A percentile compares a stretch with the other conserved stretches of the same genome.
Evolutionary conservation across 2,888 invertebrate species (phyloP).

Genomic region (Melieria picta): DNA sequence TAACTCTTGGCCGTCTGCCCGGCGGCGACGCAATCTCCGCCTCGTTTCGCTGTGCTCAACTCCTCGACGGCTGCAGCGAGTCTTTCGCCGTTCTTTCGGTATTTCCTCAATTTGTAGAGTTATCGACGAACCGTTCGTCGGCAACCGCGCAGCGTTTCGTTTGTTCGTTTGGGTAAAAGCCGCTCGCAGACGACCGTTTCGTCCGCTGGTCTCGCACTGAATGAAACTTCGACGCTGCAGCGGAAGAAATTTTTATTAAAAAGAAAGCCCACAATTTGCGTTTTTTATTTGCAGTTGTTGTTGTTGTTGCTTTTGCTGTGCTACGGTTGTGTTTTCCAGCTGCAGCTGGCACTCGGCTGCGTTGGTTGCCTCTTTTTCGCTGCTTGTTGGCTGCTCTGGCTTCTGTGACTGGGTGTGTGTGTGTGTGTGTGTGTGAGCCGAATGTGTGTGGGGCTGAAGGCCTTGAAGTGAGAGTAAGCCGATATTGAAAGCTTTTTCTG

Average conservation of each 20-base stretch:
- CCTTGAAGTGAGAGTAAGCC: constrained; percentile 8
- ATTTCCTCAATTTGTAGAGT: constrained; percentile 22
- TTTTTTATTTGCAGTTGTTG: background rate
- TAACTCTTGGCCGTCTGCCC: constrained; percentile 26
- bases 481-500: constrained; percentile 12
- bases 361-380: background rate
- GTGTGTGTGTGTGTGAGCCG: background rate
- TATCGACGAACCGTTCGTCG: background rate
- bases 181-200: constrained; percentile 53
- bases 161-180: background rate
- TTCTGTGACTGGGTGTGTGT: background rate
- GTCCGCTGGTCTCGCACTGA: constrained; percentile 58
- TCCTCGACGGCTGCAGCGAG: background rate
- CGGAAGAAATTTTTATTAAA: constrained; percentile 61
- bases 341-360: background rate
- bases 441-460: constrained; percentile 10
- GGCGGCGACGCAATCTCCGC: background rate
- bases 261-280: constrained; percentile 53
- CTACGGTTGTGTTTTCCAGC: background rate
- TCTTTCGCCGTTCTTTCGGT: constrained; percentile 28
- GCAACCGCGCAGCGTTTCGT: background rate
- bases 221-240: constrained; percentile 57
- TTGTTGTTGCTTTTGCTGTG: background rate
- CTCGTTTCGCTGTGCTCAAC: constrained; percentile 6
- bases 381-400: background rate